Evolutionary conservation across 1,140 invertebrate genomes (phyloP).

Genomic region (Halyomorpha halys): DNA sequence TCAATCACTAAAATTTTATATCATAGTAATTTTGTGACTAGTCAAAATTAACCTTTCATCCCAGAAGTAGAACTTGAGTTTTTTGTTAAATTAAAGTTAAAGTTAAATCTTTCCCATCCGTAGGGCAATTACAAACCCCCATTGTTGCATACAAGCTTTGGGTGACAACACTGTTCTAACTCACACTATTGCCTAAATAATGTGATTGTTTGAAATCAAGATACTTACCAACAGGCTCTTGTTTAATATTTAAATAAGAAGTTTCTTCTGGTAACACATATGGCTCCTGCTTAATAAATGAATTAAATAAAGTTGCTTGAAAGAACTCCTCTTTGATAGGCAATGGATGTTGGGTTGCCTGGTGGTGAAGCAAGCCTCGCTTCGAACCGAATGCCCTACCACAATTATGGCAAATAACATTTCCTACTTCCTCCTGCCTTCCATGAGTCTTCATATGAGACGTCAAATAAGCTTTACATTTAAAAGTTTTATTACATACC

Average conservation of each 20-base stretch:
- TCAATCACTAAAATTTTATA: too few species aligned
- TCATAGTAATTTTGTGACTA: too few species aligned
- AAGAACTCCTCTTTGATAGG: slow-evolving; percentile 4
- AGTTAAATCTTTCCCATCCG: too few species aligned
- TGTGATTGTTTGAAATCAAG: background rate
- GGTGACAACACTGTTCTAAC: too few species aligned
- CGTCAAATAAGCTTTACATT: slow-evolving; percentile 25
- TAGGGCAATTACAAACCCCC: too few species aligned
- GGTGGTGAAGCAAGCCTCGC: slow-evolving; percentile 14
- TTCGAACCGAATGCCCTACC: slow-evolving; percentile 1
- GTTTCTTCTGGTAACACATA: background rate
- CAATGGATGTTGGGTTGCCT: slow-evolving; percentile 3
- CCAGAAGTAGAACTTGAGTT: too few species aligned
- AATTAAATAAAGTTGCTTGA: background rate
- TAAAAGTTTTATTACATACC: slow-evolving; percentile 25
- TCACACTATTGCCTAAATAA: too few species aligned
- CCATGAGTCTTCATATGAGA: slow-evolving; percentile 23
- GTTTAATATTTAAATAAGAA: slow-evolving; percentile 2
- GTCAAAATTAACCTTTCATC: too few species aligned
- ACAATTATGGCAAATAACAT: slow-evolving; percentile 12
- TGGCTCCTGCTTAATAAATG: slow-evolving; percentile 8
- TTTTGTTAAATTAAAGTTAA: too few species aligned
- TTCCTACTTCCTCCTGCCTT: background rate
- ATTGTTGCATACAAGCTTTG: too few species aligned
- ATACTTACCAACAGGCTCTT: slow-evolving; percentile 8